Conservation (phyloP, 2,888 invertebrate species). For the Lordiphosa fenestrarum region DNA sequence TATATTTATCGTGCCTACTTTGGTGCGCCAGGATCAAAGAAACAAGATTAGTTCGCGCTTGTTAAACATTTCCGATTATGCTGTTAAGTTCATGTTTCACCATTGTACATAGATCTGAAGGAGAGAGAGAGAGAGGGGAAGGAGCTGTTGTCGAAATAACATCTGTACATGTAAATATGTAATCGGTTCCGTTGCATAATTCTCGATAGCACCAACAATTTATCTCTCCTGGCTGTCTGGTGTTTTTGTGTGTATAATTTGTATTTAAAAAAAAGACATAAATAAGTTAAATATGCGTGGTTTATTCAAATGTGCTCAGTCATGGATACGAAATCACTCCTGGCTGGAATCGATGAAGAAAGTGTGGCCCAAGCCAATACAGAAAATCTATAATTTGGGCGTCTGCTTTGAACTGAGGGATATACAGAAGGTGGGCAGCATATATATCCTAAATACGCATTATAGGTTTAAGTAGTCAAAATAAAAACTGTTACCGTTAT, state of each 20-base stretch:
- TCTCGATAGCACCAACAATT: conserved; percentile 50
- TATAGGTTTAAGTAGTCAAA: too few relatives aligned
- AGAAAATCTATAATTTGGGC: conserved; percentile 67
- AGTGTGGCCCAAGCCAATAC: conserved; percentile 34
- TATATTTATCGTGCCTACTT: conserved; percentile 90
- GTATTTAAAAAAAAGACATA: conserved; percentile 31
- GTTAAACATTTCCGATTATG: conserved; percentile 49
- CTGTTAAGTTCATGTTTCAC: conserved; percentile 20
- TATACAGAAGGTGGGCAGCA: conserved; percentile 40
- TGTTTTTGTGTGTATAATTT: conserved; percentile 29
- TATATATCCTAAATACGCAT: background rate
- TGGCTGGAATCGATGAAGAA: conserved; percentile 38
- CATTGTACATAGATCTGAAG: conserved; percentile 12
- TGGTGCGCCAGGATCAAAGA: conserved; percentile 60
- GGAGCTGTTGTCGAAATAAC: background rate
- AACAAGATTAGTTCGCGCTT: conserved; percentile 44
- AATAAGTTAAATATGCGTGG: conserved; percentile 38
- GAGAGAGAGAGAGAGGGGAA: conserved; percentile 24
- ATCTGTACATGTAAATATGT: conserved; percentile 33
- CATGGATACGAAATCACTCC: conserved; percentile 25
- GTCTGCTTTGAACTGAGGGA: conserved; percentile 46
- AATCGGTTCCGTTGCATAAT: conserved; percentile 54
- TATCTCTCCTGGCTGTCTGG: conserved; percentile 21
- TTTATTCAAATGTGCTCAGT: conserved; percentile 25
- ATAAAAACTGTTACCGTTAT: too few relatives aligned